A percentile compares a stretch with the other conserved stretches of the same genome.
These are phyloP conservation scores for Melikaiella ostensackeni DNA, from an alignment of 2,888 invertebrate genomes.

Conservation along the genomic window DNA sequence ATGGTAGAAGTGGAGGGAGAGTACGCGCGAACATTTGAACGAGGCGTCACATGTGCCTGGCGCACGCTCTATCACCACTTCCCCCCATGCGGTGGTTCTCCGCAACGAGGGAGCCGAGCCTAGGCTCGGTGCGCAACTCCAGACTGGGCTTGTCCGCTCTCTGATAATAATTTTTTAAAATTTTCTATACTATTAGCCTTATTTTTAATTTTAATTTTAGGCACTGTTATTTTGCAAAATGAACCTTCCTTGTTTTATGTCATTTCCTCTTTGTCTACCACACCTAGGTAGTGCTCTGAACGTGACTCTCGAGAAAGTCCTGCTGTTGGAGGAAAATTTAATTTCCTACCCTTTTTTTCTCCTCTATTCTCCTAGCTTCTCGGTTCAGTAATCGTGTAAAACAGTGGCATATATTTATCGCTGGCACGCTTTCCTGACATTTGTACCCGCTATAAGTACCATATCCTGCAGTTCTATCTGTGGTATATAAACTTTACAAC, in stretches of 20 bases:
- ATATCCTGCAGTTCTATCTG: neutral
- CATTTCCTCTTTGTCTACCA: neutral
- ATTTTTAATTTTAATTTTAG: neutral
- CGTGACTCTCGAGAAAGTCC: constrained; percentile 16
- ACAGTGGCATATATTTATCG: constrained; percentile 19
- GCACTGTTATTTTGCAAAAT: neutral
- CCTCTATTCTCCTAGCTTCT: neutral
- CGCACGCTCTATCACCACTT: too few relatives aligned
- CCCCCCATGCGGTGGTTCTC: too few relatives aligned
- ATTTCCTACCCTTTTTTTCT: constrained; percentile 22
- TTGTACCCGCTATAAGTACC: constrained; percentile 19
- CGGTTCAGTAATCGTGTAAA: constrained; percentile 21
- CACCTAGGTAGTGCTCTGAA: constrained; percentile 15
- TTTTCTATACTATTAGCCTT: neutral
- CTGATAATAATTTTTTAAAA: too few relatives aligned
- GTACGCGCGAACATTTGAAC: too few relatives aligned
- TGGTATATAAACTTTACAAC: constrained; percentile 15
- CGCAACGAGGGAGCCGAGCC: too few relatives aligned
- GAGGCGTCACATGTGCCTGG: too few relatives aligned
- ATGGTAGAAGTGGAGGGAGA: too few relatives aligned
- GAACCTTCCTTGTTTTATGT: neutral
- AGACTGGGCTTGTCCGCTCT: too few relatives aligned
- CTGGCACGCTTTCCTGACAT: constrained; percentile 31
- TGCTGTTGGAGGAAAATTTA: constrained; percentile 6
- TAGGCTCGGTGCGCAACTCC: too few relatives aligned